Evolutionary conservation across 2,113 vertebrate genomes (phyloP).

Genomic region (Galemys pyrenaicus): DNA sequence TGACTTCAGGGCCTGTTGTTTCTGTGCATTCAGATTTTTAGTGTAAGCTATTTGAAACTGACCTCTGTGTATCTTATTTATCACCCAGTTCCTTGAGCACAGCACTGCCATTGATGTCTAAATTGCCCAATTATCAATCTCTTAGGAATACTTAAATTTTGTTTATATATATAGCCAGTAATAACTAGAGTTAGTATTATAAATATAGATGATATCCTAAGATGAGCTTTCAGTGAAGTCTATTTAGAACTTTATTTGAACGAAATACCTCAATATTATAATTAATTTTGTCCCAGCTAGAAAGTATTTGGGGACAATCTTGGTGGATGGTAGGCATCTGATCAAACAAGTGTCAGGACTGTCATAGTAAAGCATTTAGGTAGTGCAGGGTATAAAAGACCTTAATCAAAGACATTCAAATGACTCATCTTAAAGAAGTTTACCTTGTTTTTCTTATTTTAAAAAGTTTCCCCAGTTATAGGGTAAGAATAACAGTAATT

Average conservation of each 20-base stretch:
- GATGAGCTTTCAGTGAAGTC: neutral
- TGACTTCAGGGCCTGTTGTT: neutral
- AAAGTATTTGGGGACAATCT: neutral
- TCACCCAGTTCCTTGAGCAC: neutral
- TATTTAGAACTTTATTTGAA: neutral
- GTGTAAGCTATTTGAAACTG: neutral
- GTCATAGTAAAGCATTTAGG: neutral
- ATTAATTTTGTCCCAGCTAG: neutral
- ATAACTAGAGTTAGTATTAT: neutral
- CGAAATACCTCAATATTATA: neutral
- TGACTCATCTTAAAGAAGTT: neutral
- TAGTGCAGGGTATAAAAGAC: neutral
- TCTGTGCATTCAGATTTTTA: conserved; percentile 3
- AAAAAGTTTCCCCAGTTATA: neutral
- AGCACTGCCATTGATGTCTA: neutral
- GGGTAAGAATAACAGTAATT: neutral
- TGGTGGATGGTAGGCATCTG: neutral
- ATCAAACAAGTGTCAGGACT: neutral
- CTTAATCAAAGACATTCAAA: neutral
- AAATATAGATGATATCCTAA: neutral
- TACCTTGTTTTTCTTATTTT: neutral
- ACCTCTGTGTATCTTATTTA: neutral
- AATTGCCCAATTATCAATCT: neutral
- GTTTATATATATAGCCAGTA: neutral
- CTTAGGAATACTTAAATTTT: neutral